Evolutionary conservation across 1,140 invertebrate genomes (phyloP), one percentile per base, ranked within the genome.

Genomic region (Nasonia longicornis): DNA sequence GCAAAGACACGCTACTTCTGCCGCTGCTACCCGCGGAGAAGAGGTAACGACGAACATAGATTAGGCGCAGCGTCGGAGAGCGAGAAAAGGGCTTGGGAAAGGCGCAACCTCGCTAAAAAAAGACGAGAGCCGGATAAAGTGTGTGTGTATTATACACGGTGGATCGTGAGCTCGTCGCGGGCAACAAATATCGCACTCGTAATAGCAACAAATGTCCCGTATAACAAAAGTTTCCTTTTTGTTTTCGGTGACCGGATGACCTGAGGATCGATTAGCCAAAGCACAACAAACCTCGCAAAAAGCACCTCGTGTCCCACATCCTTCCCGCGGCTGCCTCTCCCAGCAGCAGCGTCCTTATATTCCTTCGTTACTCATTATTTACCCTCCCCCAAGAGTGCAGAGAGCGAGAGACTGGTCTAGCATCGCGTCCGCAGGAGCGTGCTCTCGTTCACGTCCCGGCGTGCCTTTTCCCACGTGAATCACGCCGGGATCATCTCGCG

Each of bases 401-500:
- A 88, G 88, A 86, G 87, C 87, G 88, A 86, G 87, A 84, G 84
- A 86, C 85, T 85, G 87, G 87, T 86, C 88, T 42, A 42, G 38
- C 8, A 42, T 42, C 88, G 88, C 87, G 85, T 85, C 71, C 85
- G 77, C 86, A 86, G 86, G 86, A 87, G 87, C 83, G 82, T 85
- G 86, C 85, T 88, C 88, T 85, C 85, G 85, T 89, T 89, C 86
- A 86, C 85, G 81, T 84, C 77, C 82, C 71, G 67, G 35, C 73
- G 77, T 74, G 58, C 73, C 80, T 84, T 85, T 89, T 89, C 87
- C 86, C 88, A 89, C 85, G 87, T 88, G 86, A 88, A 89, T 89
- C 88, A 86, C 85, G 69, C 69, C 82, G 86, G 79, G 73, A 89
- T 88, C 83, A 87, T 88, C 86, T 85, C 85, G 86, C 85, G 84